These are phyloP conservation scores for Leucoraja ocellata DNA, from an alignment of 2,797 vertebrate species.

Conservation along the genomic window DNA sequence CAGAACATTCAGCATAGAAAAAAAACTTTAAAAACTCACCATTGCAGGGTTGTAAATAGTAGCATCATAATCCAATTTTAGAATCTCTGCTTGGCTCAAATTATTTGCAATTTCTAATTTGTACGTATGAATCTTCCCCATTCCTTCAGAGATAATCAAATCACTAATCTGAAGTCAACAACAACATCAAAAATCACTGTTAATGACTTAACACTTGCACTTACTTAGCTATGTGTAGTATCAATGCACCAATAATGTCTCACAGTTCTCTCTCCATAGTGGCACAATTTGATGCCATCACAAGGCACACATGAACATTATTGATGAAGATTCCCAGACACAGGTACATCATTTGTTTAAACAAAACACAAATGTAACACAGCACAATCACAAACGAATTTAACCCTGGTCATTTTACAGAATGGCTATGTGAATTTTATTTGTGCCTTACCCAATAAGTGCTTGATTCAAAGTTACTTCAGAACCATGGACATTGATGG, in stretches of 20 bases:
- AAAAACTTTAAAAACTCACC: conserved; percentile 47
- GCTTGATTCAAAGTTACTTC: neutral
- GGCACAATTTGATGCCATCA: too few relatives aligned
- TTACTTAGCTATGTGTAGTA: too few relatives aligned
- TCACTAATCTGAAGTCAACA: conserved; percentile 52
- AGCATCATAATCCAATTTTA: conserved; percentile 51
- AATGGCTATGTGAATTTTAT: neutral
- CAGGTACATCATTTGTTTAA: too few relatives aligned
- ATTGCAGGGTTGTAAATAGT: conserved; percentile 57
- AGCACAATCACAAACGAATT: too few relatives aligned
- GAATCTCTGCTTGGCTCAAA: conserved; percentile 41
- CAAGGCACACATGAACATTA: neutral
- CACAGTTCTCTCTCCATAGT: neutral
- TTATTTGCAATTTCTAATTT: conserved; percentile 52
- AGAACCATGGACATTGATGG: too few relatives aligned
- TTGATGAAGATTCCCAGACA: neutral
- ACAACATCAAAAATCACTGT: neutral
- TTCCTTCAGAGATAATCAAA: conserved; percentile 50
- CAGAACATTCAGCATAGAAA: neutral
- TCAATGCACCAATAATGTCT: neutral
- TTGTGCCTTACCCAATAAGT: neutral
- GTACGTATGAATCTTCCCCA: conserved; percentile 55
- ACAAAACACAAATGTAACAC: too few relatives aligned
- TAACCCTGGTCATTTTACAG: neutral
- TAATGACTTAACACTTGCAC: neutral